phyloP scores from a whole-genome alignment of 1,140 invertebrate genomes.

The Pristionchus pacificus region DNA sequence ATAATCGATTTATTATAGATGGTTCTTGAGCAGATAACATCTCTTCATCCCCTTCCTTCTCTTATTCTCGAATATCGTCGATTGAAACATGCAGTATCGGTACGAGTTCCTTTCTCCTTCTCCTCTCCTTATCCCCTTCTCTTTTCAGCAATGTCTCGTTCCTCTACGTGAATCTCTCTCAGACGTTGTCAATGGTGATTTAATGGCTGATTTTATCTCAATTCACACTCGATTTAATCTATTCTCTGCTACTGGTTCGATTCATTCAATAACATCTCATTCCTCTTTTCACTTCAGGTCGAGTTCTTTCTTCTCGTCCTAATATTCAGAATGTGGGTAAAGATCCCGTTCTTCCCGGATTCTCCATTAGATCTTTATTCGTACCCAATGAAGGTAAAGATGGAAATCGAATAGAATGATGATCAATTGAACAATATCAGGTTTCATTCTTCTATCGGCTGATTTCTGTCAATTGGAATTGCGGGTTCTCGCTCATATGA shows the following conservation, averaged over 20 bases:
- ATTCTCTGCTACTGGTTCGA: slow-evolving; percentile 30
- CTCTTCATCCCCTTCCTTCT: slow-evolving; percentile 9
- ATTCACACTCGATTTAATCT: neutral
- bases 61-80: slow-evolving; percentile 17
- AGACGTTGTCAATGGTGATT: no score
- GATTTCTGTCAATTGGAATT: slow-evolving; percentile 95
- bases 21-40: slow-evolving; percentile 9
- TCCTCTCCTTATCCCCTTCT: neutral
- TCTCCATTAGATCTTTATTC: slow-evolving; percentile 36
- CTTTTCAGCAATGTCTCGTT: slow-evolving; percentile 16
- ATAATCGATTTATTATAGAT: neutral
- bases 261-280: slow-evolving; percentile 61
- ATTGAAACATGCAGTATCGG: slow-evolving; percentile 21
- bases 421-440: slow-evolving; percentile 36
- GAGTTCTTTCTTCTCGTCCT: slow-evolving; percentile 84
- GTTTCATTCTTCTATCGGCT: slow-evolving; percentile 72
- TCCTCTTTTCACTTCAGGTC: slow-evolving; percentile 63
- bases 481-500: slow-evolving; percentile 83
- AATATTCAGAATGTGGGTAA: slow-evolving; percentile 82
- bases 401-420: slow-evolving; percentile 3
- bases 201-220: neutral
- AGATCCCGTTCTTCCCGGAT: slow-evolving; percentile 65
- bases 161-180: slow-evolving; percentile 4
- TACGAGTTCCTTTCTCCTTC: neutral
- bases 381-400: slow-evolving; percentile 56